Base-by-base conservation (phyloP, 1,140 invertebrate genomes). In the Heliconius eleuchia region DNA sequence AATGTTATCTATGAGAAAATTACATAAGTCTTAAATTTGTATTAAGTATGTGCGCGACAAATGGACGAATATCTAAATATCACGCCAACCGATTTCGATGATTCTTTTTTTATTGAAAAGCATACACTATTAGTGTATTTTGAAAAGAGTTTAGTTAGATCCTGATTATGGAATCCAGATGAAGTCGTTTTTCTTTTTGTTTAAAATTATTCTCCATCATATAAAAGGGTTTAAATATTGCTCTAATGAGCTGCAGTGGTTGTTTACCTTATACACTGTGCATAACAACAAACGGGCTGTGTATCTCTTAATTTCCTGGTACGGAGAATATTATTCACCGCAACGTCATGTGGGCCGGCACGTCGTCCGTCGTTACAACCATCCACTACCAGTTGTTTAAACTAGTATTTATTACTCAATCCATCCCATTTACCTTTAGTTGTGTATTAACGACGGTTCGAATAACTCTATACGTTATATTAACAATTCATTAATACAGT, bases 321-420 rank as follows among this genome's bases (percentile, higher is more conserved):
- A 37, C 34, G 34, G 34, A 37, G 80, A 80, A 80, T 77, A 74
- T 80, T 80, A 80, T 80, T 77, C 80, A 80, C 46, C 39, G 39
- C 19, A 23, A 73, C 80, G 76, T 80, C 80, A 80, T 80, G 71
- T 50, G 39, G n/a, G 34, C 70, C 74, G 74, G 71, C 75, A 80
- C 74, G 79, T 80, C 27, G 39, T 19, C 71, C 50, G 60, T 74
- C 66, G 19, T 77, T 19, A 77, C 42, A 50, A 39, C 42, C 39
- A 46, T 52, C 60, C 23, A 23, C 23, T 0, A 23, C 23, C 23
- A 23, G 23, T 23, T 23, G 23, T 23, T 23, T 23, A 1, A 23
- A 23, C 34, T 75, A 39, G n/a, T 76, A 76, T 76, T 76, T 76
- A 76, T 46, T 76, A 50, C 60, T 70, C 37, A 66, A 76, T 39